Evolutionary conservation across 2,797 vertebrate genomes (phyloP), one percentile per base, ranked within the genome.

Genomic region (Nyctalus aviator): DNA sequence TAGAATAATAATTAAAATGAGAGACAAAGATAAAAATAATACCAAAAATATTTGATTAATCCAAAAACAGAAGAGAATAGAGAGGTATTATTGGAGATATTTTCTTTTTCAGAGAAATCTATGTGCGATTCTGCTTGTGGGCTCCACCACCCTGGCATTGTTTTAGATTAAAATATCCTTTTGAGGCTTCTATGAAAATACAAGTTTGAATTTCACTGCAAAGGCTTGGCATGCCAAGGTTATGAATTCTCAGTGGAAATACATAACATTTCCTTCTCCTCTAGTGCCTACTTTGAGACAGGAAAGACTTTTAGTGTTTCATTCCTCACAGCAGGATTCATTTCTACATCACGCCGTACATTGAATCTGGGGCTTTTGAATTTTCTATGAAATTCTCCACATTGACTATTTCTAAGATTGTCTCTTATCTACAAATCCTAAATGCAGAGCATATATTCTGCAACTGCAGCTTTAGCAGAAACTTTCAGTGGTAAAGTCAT

Each of bases 131-230:
- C 75, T 92, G 20, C 21, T 27, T 68, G 25, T 76, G 53, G 37
- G 6, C 50, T 85, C 20, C 15, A 62, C 64, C 77, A 93, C 41
- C n/a, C 35, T 73, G 72, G 41, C 46, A 72, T 68, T 41, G 6
- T 69, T 89, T 95, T 95, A 89, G 94, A 89, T 90, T 91, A 91
- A 94, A 96, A 62, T 90, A 82, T 68, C 21, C 41, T 76, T 91
- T 69, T 35, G 35, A 84, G 62, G n/a, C 64, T 91, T 84, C 55
- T 79, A 44, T 84, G 66, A 77, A 79, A 89, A 93, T 35, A 75
- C 30, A 94, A 81, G 46, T 89, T 84, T 91, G 77, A 82, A 94
- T 94, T 96, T 87, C 72, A 94, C 25, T 87, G n/a, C 41, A 77
- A 93, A 95, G 6, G 35, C 41, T 37, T 35, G 41, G 4, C 30